Evolutionary conservation across 2,888 invertebrate genomes (phyloP).

Genomic region (Allacma fusca): DNA sequence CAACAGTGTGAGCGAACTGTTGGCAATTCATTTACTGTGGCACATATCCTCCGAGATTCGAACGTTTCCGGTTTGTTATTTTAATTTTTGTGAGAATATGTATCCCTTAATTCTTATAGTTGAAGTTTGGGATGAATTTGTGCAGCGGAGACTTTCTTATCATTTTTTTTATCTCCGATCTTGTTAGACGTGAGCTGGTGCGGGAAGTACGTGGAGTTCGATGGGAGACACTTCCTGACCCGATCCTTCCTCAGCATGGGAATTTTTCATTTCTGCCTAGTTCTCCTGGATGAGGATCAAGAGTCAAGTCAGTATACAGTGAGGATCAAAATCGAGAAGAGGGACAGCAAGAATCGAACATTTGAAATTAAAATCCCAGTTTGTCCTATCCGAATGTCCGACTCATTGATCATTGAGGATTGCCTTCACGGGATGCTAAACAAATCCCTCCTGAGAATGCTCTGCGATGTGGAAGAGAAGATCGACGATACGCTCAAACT

Average conservation of each 20-base stretch:
- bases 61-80: neutral
- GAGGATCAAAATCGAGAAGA: neutral
- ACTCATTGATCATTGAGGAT: neutral
- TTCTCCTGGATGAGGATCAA: neutral
- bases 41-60: neutral
- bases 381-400: neutral
- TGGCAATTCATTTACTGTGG: neutral
- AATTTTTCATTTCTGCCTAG: neutral
- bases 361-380: neutral
- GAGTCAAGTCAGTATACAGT: neutral
- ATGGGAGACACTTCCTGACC: neutral
- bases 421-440: neutral
- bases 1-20: neutral
- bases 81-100: neutral
- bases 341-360: too few species aligned
- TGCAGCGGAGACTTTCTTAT: neutral
- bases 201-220: neutral
- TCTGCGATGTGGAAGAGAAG: neutral
- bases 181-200: neutral
- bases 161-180: neutral
- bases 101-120: too few species aligned
- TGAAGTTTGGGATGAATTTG: neutral
- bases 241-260: neutral
- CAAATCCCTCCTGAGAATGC: neutral
- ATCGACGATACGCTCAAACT: neutral